A percentile compares a stretch with the other conserved stretches of the same genome.
Conservation (phyloP, 2,113 vertebrate genomes). For the Chaetodon auriga region DNA sequence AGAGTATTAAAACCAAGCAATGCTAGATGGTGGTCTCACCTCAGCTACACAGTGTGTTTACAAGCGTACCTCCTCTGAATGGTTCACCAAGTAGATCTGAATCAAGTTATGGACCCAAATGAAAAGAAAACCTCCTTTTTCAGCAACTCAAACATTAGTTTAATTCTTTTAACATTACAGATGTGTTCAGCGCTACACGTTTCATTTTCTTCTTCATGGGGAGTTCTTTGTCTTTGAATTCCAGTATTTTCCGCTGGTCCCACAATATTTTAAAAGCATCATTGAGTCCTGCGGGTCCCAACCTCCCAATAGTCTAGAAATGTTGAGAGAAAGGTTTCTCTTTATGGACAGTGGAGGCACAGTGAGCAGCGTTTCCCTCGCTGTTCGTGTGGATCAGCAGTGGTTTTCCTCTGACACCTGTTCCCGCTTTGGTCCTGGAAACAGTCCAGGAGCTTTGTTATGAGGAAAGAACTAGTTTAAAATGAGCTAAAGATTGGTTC, state of each 20-base stretch:
- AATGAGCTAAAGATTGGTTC: neutral
- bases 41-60: slow-evolving; percentile 50
- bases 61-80: slow-evolving; percentile 30
- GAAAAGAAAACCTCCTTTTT: slow-evolving; percentile 1
- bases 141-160: neutral
- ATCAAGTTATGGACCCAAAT: neutral
- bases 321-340: neutral
- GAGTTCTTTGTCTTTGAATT: neutral
- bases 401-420: neutral
- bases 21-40: neutral
- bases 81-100: neutral
- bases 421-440: neutral
- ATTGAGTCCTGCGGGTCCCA: neutral
- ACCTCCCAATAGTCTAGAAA: neutral
- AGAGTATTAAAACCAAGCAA: neutral
- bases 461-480: neutral
- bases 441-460: neutral
- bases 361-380: neutral
- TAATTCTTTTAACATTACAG: neutral
- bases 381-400: neutral
- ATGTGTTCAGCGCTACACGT: neutral
- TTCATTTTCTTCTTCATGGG: neutral
- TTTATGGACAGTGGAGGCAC: neutral
- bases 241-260: neutral
- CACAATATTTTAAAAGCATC: neutral